phyloP scores from a whole-genome alignment of 2,113 vertebrate species.

The Amphilophus citrinellus region DNA sequence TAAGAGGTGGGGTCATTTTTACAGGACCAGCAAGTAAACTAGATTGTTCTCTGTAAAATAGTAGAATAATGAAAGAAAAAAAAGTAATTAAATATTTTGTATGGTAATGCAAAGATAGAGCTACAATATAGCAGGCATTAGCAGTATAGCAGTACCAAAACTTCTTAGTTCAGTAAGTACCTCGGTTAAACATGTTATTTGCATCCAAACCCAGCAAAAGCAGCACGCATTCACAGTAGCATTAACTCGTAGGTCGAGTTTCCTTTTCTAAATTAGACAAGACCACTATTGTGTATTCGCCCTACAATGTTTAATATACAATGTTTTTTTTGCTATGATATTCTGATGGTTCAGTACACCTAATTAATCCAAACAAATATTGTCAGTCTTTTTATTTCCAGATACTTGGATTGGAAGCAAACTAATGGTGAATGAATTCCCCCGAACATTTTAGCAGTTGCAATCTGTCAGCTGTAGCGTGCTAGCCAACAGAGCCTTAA shows the following conservation, averaged over 20 bases:
- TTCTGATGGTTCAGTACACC: not conserved
- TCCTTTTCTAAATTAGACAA: not conserved
- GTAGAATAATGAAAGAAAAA: not conserved
- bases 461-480: not conserved
- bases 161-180: too few species aligned
- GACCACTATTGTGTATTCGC: not conserved
- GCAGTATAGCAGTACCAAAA: too few species aligned
- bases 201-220: not conserved
- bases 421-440: not conserved
- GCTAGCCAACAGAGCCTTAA: not conserved
- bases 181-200: not conserved
- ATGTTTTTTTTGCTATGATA: not conserved
- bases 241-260: not conserved
- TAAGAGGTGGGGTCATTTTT: not conserved
- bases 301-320: not conserved
- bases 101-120: not conserved
- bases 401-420: not conserved
- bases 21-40: accelerated
- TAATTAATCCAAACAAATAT: not conserved
- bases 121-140: too few species aligned
- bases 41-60: not conserved
- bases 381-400: accelerated
- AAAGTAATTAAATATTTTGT: not conserved
- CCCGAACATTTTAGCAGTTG: not conserved
- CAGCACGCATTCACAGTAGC: not conserved